A percentile compares a stretch with the other conserved stretches of the same genome.
Evolutionary conservation across 2,888 invertebrate species (phyloP).

Genomic region (Scaptomyza parva): DNA sequence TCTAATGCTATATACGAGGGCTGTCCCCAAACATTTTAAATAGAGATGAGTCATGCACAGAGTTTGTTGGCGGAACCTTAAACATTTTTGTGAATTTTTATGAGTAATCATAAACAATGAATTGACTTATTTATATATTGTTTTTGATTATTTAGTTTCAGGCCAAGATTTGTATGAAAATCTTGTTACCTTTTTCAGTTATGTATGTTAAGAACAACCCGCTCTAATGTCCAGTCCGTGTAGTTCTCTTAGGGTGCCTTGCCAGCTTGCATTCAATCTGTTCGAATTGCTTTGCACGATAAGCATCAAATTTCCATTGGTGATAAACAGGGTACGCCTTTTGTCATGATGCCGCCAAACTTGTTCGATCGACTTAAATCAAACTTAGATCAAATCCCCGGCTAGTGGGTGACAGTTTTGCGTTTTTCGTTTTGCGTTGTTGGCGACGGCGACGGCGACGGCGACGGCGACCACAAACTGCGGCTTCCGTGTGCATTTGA

Average conservation of each 20-base stretch:
- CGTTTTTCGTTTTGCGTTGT: constrained; percentile 38
- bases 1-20: constrained; percentile 74
- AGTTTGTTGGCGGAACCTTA: constrained; percentile 1
- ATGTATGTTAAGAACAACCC: constrained; percentile 32
- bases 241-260: constrained; percentile 29
- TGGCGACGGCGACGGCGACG: too few relatives aligned
- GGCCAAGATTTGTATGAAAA: too few relatives aligned
- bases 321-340: constrained; percentile 71
- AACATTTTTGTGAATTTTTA: constrained; percentile 21
- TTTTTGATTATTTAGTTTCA: too few relatives aligned
- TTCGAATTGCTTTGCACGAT: constrained; percentile 68
- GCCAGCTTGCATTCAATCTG: constrained; percentile 54
- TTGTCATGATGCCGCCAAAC: constrained; percentile 68
- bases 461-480: constrained; percentile 33
- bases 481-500: constrained; percentile 73
- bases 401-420: constrained; percentile 64
- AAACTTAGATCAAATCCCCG: constrained; percentile 38
- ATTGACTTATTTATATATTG: constrained; percentile 9
- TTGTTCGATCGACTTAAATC: constrained; percentile 59
- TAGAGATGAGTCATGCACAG: constrained; percentile 57
- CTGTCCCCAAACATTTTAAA: constrained; percentile 46
- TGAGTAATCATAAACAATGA: constrained; percentile 21
- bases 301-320: constrained; percentile 76
- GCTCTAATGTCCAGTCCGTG: constrained; percentile 10
- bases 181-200: neutral